Base-by-base conservation (phyloP, 2,888 invertebrate species). In the Cyclophora albipunctata region DNA sequence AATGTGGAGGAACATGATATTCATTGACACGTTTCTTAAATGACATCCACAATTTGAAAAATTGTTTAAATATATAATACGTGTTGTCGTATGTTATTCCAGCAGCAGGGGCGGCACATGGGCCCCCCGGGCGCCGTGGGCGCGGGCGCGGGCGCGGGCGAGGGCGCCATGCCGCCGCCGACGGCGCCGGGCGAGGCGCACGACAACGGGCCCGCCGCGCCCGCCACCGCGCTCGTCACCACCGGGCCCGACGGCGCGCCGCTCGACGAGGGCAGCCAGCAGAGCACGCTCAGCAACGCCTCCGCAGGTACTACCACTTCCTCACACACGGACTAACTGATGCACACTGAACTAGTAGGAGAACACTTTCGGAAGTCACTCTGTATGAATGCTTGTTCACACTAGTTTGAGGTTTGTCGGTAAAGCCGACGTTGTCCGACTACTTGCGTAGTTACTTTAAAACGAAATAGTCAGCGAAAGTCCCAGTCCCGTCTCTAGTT, bases 201-300 rank as follows among this genome's bases (percentile, higher is more conserved):
- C 75, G 91, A 92, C 75, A 91, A 92, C 79, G 91, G 91, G 34
- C 89, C 90, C n/a, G 83, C 89, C 47, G 90, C 94, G 76, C 93
- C 94, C 53, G 95, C 95, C 64, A 96, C 95, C 45, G 94, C 95
- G 54, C 94, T 96, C 61, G 94, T 96, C 69, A 96, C 96, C 60
- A 96, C 96, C 50, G 96, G 96, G 3, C 96, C 96, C 7, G 96
- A 97, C 86, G 96, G 96, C 53, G 92, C 95, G 59, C 93, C 94
- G 45, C 91, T 97, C 61, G 96, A 97, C 79, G 96, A 97, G 82
- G 96, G 94, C 67, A 96, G 96, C 67, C 97, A 97, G 80, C 96
- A 97, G 84, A 96, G 96, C 70, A 97, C 96, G 61, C 91, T 96
- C 62, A 96, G 96, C 52, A 97, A 96, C 84, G 96, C 97, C 54